A percentile compares a stretch with the other conserved stretches of the same genome.
phyloP scores from a whole-genome alignment of 2,888 invertebrate genomes.

The Plagiodera versicolora region DNA sequence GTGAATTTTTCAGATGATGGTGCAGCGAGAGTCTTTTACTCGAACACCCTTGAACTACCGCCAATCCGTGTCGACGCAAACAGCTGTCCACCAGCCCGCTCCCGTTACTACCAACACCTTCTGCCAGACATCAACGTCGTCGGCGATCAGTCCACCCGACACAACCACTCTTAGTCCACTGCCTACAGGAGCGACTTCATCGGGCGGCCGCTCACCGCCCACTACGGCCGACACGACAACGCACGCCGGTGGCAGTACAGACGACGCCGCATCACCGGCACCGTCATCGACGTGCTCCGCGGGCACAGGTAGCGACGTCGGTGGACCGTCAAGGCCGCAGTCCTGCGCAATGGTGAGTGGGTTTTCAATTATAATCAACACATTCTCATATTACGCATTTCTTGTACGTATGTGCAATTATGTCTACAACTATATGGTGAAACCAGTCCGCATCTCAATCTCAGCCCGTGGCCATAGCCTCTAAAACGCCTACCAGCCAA shows the following conservation, averaged over 20 bases:
- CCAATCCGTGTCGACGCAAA: constrained; percentile 75
- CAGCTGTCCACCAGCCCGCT: constrained; percentile 61
- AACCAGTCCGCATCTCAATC: no score
- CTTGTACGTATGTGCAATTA: no score
- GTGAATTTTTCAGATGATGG: constrained; percentile 23
- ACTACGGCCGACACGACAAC: constrained; percentile 54
- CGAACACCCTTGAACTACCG: constrained; percentile 52
- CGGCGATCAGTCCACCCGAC: constrained; percentile 72
- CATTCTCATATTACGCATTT: no score
- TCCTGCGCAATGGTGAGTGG: constrained; percentile 52
- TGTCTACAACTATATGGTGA: no score
- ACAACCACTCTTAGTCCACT: constrained; percentile 84
- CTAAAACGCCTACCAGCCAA: no score
- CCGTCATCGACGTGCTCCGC: constrained; percentile 53
- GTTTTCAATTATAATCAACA: no score
- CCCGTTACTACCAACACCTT: constrained; percentile 55
- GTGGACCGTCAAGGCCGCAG: constrained; percentile 46
- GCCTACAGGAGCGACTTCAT: constrained; percentile 61
- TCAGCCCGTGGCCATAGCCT: no score
- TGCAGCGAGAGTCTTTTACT: constrained; percentile 48
- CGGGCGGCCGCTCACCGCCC: constrained; percentile 56
- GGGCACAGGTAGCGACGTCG: constrained; percentile 46
- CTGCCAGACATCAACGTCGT: constrained; percentile 53
- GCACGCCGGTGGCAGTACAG: constrained; percentile 52
- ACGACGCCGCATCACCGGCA: constrained; percentile 54